These are phyloP conservation scores for Apteryx mantelli DNA, from an alignment of 2,113 vertebrate species.

Conservation along the genomic window DNA sequence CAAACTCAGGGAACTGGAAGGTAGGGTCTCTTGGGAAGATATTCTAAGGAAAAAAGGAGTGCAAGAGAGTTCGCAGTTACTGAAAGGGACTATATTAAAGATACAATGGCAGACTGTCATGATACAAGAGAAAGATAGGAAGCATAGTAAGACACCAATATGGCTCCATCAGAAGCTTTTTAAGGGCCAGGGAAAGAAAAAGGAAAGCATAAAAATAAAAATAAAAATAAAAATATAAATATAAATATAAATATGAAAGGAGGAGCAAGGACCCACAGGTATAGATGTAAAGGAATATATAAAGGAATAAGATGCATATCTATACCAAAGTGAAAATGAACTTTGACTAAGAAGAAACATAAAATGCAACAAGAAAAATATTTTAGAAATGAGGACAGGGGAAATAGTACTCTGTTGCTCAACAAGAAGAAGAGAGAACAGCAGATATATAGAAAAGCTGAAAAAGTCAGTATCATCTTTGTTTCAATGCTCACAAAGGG, in stretches of 20 bases:
- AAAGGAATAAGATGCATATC: not conserved
- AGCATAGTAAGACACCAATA: not conserved
- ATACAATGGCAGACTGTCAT: not conserved
- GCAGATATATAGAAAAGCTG: not conserved
- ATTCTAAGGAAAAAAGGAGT: slow-evolving; percentile 30
- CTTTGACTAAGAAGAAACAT: not conserved
- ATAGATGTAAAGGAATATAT: not conserved
- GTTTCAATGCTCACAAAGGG: not conserved
- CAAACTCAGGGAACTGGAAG: slow-evolving; percentile 34
- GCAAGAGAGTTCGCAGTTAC: not conserved
- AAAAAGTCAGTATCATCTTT: not conserved
- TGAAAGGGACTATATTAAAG: slow-evolving; percentile 20
- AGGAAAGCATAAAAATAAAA: not conserved
- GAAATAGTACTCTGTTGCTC: not conserved
- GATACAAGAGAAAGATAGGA: not conserved
- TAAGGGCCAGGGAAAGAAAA: not conserved
- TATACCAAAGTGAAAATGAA: not conserved
- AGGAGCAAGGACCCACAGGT: not conserved
- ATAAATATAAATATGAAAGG: not conserved
- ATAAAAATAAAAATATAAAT: not conserved
- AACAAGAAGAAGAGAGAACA: not conserved
- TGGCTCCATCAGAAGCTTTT: slow-evolving; percentile 1
- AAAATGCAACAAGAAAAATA: not conserved
- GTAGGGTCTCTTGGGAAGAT: slow-evolving; percentile 20
- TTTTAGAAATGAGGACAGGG: not conserved